Percentiles rank a stretch among this genome's conserved stretches.
phyloP scores from a whole-genome alignment of 2,113 vertebrate genomes.

The Dinomys branickii region DNA sequence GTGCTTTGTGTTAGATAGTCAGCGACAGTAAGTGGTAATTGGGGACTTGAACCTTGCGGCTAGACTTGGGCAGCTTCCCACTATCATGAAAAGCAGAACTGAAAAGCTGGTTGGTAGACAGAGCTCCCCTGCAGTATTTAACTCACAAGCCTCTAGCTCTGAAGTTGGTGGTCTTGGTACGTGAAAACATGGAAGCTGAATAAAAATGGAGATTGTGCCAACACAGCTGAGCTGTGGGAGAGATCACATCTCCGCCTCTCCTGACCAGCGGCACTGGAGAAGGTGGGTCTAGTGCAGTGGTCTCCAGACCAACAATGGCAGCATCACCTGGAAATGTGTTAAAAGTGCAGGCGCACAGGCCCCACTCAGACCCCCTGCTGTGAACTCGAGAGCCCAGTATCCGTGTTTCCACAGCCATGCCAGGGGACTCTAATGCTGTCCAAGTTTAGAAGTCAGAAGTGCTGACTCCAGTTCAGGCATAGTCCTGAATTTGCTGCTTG shows the following conservation, averaged over 20 bases:
- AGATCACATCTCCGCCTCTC: neutral
- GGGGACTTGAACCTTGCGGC: constrained; percentile 9
- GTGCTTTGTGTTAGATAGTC: neutral
- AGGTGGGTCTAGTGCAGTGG: neutral
- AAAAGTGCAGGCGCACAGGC: neutral
- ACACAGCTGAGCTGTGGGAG: neutral
- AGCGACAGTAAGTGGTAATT: neutral
- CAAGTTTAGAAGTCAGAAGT: neutral
- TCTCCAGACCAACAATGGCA: neutral
- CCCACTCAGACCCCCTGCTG: neutral
- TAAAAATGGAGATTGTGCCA: neutral
- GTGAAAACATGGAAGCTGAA: neutral
- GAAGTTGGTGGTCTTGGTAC: neutral
- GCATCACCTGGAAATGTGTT: neutral
- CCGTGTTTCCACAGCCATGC: neutral
- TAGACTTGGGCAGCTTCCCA: neutral
- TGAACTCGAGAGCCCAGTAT: neutral
- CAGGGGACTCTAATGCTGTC: neutral
- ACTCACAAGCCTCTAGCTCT: neutral
- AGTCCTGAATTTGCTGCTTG: neutral
- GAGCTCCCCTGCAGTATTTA: neutral
- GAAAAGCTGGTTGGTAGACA: constrained; percentile 29
- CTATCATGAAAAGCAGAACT: constrained; percentile 39
- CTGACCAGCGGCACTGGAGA: neutral
- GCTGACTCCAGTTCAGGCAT: neutral